Evolutionary conservation across 1,140 invertebrate species (phyloP), one percentile per base, ranked within the genome.

Genomic region (Ceratoteleas bidentatus): DNA sequence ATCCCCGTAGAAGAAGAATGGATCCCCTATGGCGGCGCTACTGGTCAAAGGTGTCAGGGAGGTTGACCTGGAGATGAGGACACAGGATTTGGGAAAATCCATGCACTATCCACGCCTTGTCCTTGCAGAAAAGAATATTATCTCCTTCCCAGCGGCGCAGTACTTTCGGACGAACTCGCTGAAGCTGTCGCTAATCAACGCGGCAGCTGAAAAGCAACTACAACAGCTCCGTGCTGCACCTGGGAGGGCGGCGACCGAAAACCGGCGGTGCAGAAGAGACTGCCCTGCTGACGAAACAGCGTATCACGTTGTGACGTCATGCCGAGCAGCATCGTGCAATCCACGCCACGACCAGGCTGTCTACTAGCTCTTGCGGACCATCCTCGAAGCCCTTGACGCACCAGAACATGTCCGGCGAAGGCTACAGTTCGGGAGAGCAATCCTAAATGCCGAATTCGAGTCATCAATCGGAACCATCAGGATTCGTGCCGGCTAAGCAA

Each of bases 201-300:
- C 52, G 38, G 74, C 64, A 34, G 49, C 56, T 0, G 64, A 69
- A 62, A 65, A 77, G 53, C 74, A 77, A 13, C 38, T 77, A 0
- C 56, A 69, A 14, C 10, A 33, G 0, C 54, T 77, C 3, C 10
- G n/a, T 10, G 62, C 56, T n/a, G 33, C 9, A 1, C 54, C 62
- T 6, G 61, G 47, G 8, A 50, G 40, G 13, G 14, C 36, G 14
- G 14, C 4, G 4, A 13, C 0, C 24, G 36, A 38, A 4, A 47
- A 13, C 33, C 13, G 62, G 0, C 56, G 32, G 11, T 77, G 74
- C 32, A n/a, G 74, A 2, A 45, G n/a, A 6, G 64, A 54, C 2
- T 76, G 73, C n/a, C 32, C 8, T 7, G 52, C 38, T 1, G 45
- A 68, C 6, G 62, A 76, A 33, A 76, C 53, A 5, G 62, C 73